A percentile compares a stretch with the other conserved stretches of the same genome.
Conservation (phyloP, 2,888 invertebrate genomes). For the Exocentrus adspersus region DNA sequence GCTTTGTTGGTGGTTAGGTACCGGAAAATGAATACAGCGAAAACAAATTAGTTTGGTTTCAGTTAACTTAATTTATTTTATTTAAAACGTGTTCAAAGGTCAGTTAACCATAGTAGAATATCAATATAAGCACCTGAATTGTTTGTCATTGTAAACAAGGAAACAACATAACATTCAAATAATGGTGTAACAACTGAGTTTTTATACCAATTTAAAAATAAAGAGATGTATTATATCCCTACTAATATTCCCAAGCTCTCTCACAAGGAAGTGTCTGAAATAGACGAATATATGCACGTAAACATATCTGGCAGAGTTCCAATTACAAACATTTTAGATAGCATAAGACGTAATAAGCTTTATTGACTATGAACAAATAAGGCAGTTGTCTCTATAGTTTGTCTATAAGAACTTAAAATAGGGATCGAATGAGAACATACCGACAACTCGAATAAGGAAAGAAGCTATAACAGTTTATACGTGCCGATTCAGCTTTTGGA, state of each 20-base stretch:
- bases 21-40: slow-evolving; percentile 9
- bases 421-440: not conserved
- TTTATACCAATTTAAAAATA: too few species aligned
- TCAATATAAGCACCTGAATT: too few species aligned
- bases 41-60: slow-evolving; percentile 5
- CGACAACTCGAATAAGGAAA: not conserved
- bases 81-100: too few species aligned
- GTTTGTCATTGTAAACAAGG: too few species aligned
- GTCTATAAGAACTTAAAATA: not conserved
- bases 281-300: not conserved
- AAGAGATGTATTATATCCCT: too few species aligned
- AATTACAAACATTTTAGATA: not conserved
- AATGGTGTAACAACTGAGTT: too few species aligned
- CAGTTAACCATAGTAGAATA: too few species aligned
- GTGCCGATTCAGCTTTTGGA: not conserved
- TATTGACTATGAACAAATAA: not conserved
- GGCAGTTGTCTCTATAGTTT: not conserved
- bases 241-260: too few species aligned
- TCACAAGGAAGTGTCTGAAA: too few species aligned
- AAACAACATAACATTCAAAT: too few species aligned
- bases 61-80: not conserved
- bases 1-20: slow-evolving; percentile 11
- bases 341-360: not conserved
- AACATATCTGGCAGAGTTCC: not conserved
- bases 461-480: not conserved